A percentile compares a stretch with the other conserved stretches of the same genome.
These are phyloP conservation scores for Aurelia sp. DNA, from an alignment of 30 jellyfish, hydroid and myxozoan species.

Conservation along the genomic window DNA sequence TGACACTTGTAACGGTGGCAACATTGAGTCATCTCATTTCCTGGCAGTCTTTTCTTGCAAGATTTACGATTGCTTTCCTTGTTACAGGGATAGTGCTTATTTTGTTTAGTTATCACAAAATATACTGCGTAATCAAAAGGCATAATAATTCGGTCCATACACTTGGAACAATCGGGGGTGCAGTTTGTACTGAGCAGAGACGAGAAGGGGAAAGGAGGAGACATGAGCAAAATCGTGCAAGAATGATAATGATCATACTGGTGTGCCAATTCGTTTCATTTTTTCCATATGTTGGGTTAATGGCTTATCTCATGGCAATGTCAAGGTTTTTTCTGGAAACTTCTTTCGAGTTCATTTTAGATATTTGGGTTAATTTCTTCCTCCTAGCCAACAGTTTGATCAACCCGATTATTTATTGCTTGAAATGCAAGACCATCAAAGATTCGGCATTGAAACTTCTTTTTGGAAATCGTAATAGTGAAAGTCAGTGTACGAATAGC, in stretches of 20 bases:
- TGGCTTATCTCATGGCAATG: not conserved
- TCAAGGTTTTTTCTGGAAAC: not conserved
- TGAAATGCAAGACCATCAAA: not conserved
- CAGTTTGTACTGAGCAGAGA: not conserved
- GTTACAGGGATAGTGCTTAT: not conserved
- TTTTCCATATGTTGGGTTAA: not conserved
- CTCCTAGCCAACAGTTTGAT: constrained; percentile 4
- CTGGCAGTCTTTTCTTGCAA: not conserved
- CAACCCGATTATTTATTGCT: not conserved
- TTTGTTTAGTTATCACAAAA: not conserved
- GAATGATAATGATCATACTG: not conserved
- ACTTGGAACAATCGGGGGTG: not conserved
- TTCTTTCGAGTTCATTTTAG: not conserved
- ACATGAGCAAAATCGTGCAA: not conserved
- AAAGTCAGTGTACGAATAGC: too few relatives aligned
- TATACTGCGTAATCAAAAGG: not conserved
- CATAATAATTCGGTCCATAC: not conserved
- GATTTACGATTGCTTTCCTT: not conserved
- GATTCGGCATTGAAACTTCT: too few relatives aligned
- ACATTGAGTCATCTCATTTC: not conserved
- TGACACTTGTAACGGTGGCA: not conserved
- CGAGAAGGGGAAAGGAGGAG: not conserved
- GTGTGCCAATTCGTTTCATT: not conserved
- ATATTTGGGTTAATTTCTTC: not conserved
- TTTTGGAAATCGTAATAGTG: too few relatives aligned